Conservation (phyloP, 2,797 vertebrate species). For the Centropyge bicolor region DNA sequence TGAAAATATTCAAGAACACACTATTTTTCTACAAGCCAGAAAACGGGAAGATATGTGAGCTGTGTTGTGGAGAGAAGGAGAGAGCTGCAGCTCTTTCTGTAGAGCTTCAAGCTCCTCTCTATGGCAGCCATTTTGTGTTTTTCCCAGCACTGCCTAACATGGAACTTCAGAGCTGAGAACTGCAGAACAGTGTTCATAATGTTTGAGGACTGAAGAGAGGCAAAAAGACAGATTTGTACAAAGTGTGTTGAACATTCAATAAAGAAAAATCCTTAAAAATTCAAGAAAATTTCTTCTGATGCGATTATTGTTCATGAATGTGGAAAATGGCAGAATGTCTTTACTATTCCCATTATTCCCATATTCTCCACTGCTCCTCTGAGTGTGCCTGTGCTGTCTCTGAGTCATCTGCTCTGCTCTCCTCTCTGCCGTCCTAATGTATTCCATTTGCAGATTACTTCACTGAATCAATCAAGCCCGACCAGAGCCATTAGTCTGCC, state of each 20-base stretch:
- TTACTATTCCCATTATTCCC: conserved; percentile 48
- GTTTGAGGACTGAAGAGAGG: not conserved
- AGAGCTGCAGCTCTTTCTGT: conserved; percentile 65
- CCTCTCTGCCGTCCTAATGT: conserved; percentile 72
- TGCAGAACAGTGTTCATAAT: conserved; percentile 27
- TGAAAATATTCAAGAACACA: not conserved
- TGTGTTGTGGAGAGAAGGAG: conserved; percentile 49
- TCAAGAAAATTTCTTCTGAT: not conserved
- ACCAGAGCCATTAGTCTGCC: conserved; percentile 81
- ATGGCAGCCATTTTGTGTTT: conserved; percentile 85
- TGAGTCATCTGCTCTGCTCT: conserved; percentile 75
- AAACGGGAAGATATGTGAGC: not conserved
- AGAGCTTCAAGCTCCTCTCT: conserved; percentile 70
- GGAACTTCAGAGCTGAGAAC: conserved; percentile 74
- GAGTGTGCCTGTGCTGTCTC: conserved; percentile 57
- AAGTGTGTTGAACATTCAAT: not conserved
- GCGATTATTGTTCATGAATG: conserved; percentile 26
- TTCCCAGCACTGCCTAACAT: conserved; percentile 78
- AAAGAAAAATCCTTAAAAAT: not conserved
- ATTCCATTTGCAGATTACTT: conserved; percentile 86
- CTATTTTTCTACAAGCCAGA: not conserved
- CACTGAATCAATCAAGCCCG: conserved; percentile 82
- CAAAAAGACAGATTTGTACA: not conserved
- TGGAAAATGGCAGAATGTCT: conserved; percentile 46
- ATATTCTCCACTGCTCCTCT: conserved; percentile 53